These are phyloP conservation scores for Machimus rusticus DNA, from an alignment of 2,888 invertebrate genomes.

Conservation along the genomic window DNA sequence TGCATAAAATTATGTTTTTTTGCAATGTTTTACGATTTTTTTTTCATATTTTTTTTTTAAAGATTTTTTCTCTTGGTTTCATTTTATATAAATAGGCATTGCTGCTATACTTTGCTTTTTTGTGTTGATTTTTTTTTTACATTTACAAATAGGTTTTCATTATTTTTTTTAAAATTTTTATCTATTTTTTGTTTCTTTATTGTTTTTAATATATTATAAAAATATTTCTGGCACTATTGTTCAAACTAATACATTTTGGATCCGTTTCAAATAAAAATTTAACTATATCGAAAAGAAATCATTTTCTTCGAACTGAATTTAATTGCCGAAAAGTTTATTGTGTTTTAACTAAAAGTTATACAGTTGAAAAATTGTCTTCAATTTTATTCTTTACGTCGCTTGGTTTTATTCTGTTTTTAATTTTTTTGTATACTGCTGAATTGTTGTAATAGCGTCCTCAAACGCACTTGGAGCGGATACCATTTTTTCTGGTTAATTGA, in stretches of 20 bases:
- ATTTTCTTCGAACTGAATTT: neutral
- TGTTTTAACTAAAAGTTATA: neutral
- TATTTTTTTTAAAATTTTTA: conserved; percentile 42
- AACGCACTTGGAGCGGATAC: conserved; percentile 33
- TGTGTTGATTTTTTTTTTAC: conserved; percentile 46
- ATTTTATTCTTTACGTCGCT: neutral
- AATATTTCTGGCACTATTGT: conserved; percentile 64
- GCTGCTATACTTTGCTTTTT: conserved; percentile 39
- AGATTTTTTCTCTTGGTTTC: conserved; percentile 3
- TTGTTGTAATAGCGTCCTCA: neutral
- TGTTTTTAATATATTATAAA: conserved; percentile 52
- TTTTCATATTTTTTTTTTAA: neutral
- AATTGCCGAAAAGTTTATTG: conserved; percentile 8
- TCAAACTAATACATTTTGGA: conserved; percentile 54
- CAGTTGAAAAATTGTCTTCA: neutral
- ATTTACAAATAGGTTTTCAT: conserved; percentile 47
- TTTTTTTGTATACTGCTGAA: neutral
- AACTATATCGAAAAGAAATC: neutral
- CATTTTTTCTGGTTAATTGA: neutral
- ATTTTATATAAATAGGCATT: conserved; percentile 12
- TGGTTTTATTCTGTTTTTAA: neutral
- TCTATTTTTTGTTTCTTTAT: conserved; percentile 42
- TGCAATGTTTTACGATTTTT: conserved; percentile 13
- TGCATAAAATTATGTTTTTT: conserved; percentile 17
- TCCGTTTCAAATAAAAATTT: conserved; percentile 35